Evolutionary conservation across 2,113 vertebrate genomes (phyloP), one percentile per base, ranked within the genome.

Genomic region (Rhinolophus sinicus): DNA sequence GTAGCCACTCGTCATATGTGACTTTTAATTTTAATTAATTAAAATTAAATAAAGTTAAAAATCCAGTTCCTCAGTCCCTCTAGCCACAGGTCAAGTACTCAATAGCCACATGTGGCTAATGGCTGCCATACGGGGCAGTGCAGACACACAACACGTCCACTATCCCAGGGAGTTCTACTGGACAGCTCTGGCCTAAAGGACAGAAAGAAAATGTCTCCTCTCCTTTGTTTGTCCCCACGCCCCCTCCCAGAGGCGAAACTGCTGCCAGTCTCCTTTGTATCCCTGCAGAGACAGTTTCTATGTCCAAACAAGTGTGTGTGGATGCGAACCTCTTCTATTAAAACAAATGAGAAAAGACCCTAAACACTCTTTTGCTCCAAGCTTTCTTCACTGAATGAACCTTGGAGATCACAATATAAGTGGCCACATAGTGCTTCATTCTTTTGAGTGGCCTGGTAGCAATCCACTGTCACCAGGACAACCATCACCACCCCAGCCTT

Each of bases 291-390:
- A 52, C 16, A 33, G 67, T 44, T 69, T 30, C n/a, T 67, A 21
- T 50, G 22, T 50, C 76, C 35, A 35, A 88, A 62, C n/a, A 73
- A 94, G 75, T 0, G 18, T 33, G 2, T 24, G 11, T 62, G n/a
- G 76, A 82, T 94, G 76, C 21, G 30, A 94, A 70, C 3, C 28
- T 84, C 70, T 78, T 33, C 65, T 18, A 40, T 70, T 88, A 85
- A 96, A 94, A 83, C 56, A 65, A 70, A 52, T 14, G 40, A 90
- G 75, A 95, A 92, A 70, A 86, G 26, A 72, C 70, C 22, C 62
- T 10, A 67, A 50, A 65, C 1, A 26, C 6, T 14, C 16, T 33
- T 11, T 84, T 38, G 22, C 7, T 18, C 72, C 76, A 88, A 0
- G 58, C 21, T 47, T 83, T 84, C 52, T 91, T 84, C 44, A 19